phyloP scores from a whole-genome alignment of 2,797 vertebrate genomes.

The Nyctalus aviator region DNA sequence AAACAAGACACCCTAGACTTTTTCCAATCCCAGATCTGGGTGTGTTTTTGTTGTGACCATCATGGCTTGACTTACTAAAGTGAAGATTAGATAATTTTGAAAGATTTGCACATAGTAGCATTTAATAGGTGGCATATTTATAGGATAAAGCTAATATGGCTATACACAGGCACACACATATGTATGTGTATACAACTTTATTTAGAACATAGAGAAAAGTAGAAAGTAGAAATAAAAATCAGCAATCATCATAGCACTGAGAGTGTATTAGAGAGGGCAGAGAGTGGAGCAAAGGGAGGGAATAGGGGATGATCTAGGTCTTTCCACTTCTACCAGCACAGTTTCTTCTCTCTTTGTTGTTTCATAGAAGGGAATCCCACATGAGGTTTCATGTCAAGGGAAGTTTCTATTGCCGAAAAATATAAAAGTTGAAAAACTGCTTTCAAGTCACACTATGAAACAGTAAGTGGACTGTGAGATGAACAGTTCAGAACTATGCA shows the following conservation, averaged over 20 bases:
- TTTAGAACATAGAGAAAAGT: background rate
- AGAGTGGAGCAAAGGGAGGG: background rate
- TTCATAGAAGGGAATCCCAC: background rate
- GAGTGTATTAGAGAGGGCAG: background rate
- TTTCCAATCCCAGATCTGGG: background rate
- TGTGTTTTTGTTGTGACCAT: background rate
- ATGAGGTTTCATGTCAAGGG: background rate
- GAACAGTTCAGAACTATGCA: background rate
- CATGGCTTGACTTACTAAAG: background rate
- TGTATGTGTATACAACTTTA: background rate
- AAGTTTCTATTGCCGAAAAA: background rate
- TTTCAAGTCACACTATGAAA: background rate
- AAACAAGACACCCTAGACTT: background rate
- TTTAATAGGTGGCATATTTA: background rate
- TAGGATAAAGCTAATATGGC: background rate
- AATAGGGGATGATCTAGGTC: too few species aligned
- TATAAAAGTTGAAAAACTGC: background rate
- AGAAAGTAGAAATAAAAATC: background rate
- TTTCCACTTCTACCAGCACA: background rate
- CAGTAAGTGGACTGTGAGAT: background rate
- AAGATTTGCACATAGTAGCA: background rate
- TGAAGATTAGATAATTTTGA: constrained; percentile 19
- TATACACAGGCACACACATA: background rate
- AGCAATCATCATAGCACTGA: background rate
- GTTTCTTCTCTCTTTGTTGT: background rate